Evolutionary conservation across 2,888 invertebrate species (phyloP).

Genomic region (Dicroscelio sp.): DNA sequence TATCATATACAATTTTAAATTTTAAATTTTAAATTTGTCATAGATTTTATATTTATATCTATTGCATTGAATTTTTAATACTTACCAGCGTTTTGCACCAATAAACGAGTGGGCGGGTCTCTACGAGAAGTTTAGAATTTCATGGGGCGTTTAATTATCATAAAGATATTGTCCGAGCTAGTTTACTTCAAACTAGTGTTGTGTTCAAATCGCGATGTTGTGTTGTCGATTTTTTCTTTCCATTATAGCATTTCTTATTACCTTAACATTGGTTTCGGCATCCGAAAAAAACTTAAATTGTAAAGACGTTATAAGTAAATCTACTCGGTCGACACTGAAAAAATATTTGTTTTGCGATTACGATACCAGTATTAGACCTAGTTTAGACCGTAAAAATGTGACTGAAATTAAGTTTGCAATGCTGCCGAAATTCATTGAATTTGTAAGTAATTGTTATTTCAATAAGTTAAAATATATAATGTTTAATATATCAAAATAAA

Average conservation of each 20-base stretch:
- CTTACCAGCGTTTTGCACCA: too few species aligned
- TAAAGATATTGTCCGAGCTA: neutral
- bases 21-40: too few species aligned
- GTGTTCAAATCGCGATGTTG: conserved; percentile 25
- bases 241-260: neutral
- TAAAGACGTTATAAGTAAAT: conserved; percentile 83
- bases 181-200: conserved; percentile 17
- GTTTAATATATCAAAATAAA: too few species aligned
- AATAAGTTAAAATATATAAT: too few species aligned
- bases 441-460: too few species aligned
- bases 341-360: conserved; percentile 92
- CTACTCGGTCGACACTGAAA: conserved; percentile 90
- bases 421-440: conserved; percentile 92
- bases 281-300: too few species aligned
- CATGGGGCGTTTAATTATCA: conserved; percentile 68
- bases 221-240: neutral
- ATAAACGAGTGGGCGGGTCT: conserved; percentile 36
- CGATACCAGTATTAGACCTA: conserved; percentile 91
- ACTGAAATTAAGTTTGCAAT: conserved; percentile 92
- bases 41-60: too few species aligned
- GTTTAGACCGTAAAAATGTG: conserved; percentile 91
- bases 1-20: too few species aligned
- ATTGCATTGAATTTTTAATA: too few species aligned
- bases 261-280: too few species aligned
- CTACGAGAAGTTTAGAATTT: conserved; percentile 52